Conservation (phyloP, 2,113 vertebrate species). For the Actenoides lindsayi region DNA sequence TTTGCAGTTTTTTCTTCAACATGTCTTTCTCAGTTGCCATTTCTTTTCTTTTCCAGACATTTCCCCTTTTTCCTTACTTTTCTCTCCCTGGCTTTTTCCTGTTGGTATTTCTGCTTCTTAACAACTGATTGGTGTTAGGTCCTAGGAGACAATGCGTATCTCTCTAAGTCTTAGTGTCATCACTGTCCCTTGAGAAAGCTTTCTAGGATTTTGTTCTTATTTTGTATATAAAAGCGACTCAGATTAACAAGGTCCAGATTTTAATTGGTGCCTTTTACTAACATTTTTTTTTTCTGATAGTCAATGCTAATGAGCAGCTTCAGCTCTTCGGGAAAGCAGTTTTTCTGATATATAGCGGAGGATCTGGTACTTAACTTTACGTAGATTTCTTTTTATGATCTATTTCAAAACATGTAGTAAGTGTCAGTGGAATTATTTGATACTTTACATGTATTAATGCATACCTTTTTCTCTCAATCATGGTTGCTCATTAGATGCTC, state of each 20-base stretch:
- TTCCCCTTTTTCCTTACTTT: neutral
- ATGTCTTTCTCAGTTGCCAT: neutral
- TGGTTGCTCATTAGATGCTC: neutral
- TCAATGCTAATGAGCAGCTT: neutral
- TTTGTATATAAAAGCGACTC: neutral
- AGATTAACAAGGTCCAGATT: neutral
- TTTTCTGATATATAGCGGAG: neutral
- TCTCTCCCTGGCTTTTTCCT: neutral
- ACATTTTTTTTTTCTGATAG: too few species aligned
- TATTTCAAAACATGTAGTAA: neutral
- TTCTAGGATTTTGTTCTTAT: neutral
- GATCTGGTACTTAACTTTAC: neutral
- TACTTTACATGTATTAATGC: neutral
- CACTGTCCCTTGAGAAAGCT: neutral
- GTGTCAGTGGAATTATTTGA: rapidly evolving
- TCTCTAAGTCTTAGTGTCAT: neutral
- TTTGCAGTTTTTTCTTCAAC: neutral
- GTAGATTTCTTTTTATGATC: neutral
- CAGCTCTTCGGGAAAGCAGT: neutral
- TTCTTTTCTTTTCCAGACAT: neutral
- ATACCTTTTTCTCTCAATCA: neutral
- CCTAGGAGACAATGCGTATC: neutral
- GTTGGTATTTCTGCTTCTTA: neutral
- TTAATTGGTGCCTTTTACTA: neutral
- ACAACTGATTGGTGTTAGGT: neutral